Percentiles rank a stretch among this genome's conserved stretches.
phyloP scores from a whole-genome alignment of 2,113 vertebrate species.

The Axis porcinus region DNA sequence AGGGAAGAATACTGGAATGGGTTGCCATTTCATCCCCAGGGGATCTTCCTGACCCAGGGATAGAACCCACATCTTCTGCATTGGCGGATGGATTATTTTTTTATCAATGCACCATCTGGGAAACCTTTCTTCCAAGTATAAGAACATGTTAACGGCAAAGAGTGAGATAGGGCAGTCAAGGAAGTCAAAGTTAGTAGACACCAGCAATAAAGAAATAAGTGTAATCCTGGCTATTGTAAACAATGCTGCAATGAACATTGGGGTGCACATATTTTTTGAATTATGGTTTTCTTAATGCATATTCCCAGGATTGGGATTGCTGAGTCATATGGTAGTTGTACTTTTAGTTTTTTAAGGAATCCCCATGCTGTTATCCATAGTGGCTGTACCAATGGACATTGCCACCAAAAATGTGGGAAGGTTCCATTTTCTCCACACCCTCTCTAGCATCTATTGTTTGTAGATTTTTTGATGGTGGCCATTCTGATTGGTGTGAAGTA shows the following conservation, averaged over 20 bases:
- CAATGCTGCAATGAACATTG: background rate
- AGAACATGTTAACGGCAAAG: background rate
- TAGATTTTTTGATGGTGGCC: background rate
- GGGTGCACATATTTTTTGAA: background rate
- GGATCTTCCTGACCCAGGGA: background rate
- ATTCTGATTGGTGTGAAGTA: background rate
- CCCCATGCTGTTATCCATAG: background rate
- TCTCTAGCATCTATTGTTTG: background rate
- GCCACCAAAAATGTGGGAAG: background rate
- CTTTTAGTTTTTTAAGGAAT: background rate
- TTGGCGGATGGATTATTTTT: background rate
- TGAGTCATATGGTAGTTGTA: background rate
- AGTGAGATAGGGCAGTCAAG: background rate
- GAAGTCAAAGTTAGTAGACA: background rate
- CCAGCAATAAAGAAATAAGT: background rate
- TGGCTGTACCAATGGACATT: background rate
- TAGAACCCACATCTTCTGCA: fast-evolving
- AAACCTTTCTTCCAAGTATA: background rate
- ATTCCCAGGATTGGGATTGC: background rate
- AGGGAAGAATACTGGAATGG: background rate
- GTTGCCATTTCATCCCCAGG: background rate
- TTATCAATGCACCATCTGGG: background rate
- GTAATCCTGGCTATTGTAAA: background rate
- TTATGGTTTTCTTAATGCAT: background rate
- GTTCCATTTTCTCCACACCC: background rate